Conservation (phyloP, 37 sponge, comb jelly and placozoan species). For the Tethya wilhelma region DNA sequence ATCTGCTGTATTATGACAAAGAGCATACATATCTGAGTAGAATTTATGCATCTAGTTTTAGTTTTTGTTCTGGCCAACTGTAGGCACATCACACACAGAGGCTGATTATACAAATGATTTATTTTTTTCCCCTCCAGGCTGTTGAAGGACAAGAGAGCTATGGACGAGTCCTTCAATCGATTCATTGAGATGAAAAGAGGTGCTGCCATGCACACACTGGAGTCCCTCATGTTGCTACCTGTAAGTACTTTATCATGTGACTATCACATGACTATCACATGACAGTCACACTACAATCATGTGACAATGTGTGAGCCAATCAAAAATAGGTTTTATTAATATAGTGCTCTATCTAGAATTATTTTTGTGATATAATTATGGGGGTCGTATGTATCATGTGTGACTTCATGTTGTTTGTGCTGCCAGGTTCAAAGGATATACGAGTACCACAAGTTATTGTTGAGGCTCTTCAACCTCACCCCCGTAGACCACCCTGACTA, state of each 20-base stretch:
- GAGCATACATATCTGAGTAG: too few relatives aligned
- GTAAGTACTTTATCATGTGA: constrained; percentile 30
- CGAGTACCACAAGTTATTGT: constrained; percentile 62
- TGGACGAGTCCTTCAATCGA: constrained; percentile 47
- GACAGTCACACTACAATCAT: not conserved
- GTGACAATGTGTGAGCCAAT: not conserved
- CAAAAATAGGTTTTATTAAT: not conserved
- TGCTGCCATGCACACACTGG: constrained; percentile 76
- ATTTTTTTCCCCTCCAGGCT: constrained; percentile 22
- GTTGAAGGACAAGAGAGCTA: constrained; percentile 44
- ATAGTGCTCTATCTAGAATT: not conserved
- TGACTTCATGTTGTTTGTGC: not conserved
- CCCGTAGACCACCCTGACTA: constrained; percentile 67
- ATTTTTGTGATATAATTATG: too few relatives aligned
- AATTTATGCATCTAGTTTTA: too few relatives aligned
- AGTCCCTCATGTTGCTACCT: constrained; percentile 78
- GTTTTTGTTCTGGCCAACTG: too few relatives aligned
- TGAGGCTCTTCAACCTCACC: constrained; percentile 53
- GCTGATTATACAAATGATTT: not conserved
- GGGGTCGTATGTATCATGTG: not conserved
- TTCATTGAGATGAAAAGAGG: constrained; percentile 65
- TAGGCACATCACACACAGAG: too few relatives aligned
- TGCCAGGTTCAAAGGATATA: constrained; percentile 72
- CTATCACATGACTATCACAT: not conserved
- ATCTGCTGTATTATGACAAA: too few relatives aligned